A percentile compares a stretch with the other conserved stretches of the same genome.
phyloP scores from a whole-genome alignment of 2,797 vertebrate species.

The Pachyuromys duprasi region DNA sequence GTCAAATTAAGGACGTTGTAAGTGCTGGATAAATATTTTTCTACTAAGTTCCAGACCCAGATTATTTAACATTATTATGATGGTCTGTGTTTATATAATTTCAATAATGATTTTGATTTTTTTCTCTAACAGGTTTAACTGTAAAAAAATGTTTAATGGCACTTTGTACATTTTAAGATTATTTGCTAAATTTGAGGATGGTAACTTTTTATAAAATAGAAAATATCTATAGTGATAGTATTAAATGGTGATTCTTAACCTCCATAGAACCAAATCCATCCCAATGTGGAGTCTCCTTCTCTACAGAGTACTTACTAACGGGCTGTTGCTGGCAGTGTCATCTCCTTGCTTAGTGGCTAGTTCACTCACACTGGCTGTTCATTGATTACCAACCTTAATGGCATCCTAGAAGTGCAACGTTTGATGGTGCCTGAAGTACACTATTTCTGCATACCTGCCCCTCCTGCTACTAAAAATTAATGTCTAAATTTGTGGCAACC shows the following conservation, averaged over 20 bases:
- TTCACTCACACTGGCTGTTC: rapidly evolving
- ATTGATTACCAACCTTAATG: too few species aligned
- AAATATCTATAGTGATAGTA: background rate
- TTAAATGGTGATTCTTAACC: background rate
- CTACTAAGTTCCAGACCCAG: background rate
- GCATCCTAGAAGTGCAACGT: background rate
- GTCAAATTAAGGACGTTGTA: background rate
- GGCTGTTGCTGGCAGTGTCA: background rate
- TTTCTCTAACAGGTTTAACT: background rate
- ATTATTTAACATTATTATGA: background rate
- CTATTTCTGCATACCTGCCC: background rate
- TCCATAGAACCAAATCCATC: background rate
- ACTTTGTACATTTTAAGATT: background rate
- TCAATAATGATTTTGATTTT: background rate
- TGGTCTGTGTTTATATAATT: background rate
- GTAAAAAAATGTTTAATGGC: background rate
- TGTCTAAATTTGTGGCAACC: background rate
- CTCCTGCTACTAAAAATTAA: background rate
- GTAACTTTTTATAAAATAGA: background rate
- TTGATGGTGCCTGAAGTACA: rapidly evolving
- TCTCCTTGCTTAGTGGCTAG: background rate
- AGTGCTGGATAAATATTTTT: background rate
- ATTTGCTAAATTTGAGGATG: background rate
- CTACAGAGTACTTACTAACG: background rate
- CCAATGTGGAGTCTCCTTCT: too few species aligned